A percentile compares a stretch with the other conserved stretches of the same genome.
phyloP scores from a whole-genome alignment of 2,888 invertebrate genomes.

The Drosophila vallismaia region DNA sequence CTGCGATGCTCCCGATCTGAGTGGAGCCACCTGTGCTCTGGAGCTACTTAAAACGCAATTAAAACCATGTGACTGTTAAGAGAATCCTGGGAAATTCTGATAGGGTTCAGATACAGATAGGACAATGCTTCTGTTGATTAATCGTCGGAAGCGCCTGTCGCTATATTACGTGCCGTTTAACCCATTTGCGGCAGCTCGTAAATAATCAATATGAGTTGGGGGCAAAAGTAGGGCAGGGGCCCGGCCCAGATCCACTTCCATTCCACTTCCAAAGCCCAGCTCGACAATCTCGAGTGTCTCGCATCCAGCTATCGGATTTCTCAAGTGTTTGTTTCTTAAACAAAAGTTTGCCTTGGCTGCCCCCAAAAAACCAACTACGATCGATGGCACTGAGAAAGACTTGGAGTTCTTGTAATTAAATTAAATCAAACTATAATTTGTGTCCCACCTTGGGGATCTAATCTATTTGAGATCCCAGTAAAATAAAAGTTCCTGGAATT shows the following conservation, averaged over 20 bases:
- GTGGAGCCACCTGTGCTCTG: conserved; percentile 62
- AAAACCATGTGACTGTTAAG: conserved; percentile 49
- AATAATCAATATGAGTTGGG: conserved; percentile 49
- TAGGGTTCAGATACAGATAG: conserved; percentile 30
- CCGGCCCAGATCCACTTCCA: conserved; percentile 6
- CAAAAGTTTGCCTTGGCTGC: conserved; percentile 29
- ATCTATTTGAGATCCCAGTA: too few relatives aligned
- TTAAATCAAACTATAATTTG: too few relatives aligned
- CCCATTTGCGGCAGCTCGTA: conserved; percentile 75
- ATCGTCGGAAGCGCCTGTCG: conserved; percentile 73
- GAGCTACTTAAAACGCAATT: conserved; percentile 73
- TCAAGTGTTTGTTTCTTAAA: conserved; percentile 53
- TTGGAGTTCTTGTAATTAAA: too few relatives aligned
- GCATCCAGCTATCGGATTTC: conserved; percentile 72
- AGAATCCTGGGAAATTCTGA: conserved; percentile 60
- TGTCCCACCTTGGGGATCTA: too few relatives aligned
- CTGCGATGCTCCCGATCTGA: conserved; percentile 25
- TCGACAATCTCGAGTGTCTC: conserved; percentile 68
- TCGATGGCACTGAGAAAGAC: conserved; percentile 1
- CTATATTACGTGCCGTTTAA: conserved; percentile 71
- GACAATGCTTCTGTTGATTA: conserved; percentile 56
- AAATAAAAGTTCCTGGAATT: too few relatives aligned
- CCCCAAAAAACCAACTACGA: conserved; percentile 41
- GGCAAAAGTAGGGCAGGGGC: conserved; percentile 43
- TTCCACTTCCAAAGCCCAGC: conserved; percentile 56